Evolutionary conservation across 1,140 invertebrate species (phyloP), one percentile per base, ranked within the genome.

Genomic region (Dolichoris vasculosae): DNA sequence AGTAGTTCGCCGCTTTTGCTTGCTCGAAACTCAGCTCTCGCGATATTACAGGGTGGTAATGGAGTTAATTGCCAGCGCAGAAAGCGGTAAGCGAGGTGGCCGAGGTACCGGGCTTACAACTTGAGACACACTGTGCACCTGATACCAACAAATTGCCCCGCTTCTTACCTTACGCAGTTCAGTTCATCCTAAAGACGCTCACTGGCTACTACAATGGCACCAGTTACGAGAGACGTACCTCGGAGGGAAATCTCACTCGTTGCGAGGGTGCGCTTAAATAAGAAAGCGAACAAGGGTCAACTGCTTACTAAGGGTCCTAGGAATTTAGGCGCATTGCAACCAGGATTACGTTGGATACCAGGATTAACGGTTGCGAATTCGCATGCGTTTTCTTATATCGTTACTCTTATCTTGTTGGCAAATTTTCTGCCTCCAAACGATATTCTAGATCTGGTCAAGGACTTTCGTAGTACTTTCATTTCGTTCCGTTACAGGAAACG

Each of bases 31-130:
- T 89, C 88, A 86, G 88, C 82, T 88, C 84, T 87, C 87, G 89
- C 89, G 89, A 91, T 89, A 91, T 91, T 93, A 93, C 90, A 90
- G 91, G 90, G 91, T 92, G 92, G 92, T 93, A 93, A 93, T 93
- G 89, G 91, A 93, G 92, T 92, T 92, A 93, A 93, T 93, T 92
- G 91, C 91, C 88, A 86, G 87, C 86, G 86, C 85, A 83, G 87
- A 87, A 51, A 73, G 35, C 35, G 55, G 15, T 3, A 75, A 43
- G 0, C 40, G 38, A 76, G 67, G 32, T 40, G 11, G 69, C 79
- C 83, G 79, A 86, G 83, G 88, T 83, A 88, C 88, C 86, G 89
- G 90, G 92, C 92, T 93, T 92, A 92, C 90, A 91, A 92, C 90
- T 92, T 92, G 87, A 91, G 90, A 92, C 90, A 90, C 90, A 80